These are phyloP conservation scores for Falcaria lacertinaria DNA, from an alignment of 2,888 invertebrate species.

Conservation along the genomic window DNA sequence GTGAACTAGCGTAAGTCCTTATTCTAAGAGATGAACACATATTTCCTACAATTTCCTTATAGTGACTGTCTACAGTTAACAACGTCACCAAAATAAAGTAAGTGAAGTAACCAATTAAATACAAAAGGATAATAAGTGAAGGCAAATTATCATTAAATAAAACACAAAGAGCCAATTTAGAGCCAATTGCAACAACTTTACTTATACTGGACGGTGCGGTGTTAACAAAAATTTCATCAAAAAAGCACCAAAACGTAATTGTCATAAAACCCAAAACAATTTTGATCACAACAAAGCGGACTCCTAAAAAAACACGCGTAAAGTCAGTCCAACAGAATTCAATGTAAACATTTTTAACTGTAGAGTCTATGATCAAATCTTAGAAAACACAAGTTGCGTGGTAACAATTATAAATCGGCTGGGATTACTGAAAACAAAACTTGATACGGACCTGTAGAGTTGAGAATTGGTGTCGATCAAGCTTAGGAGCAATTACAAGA, in stretches of 20 bases:
- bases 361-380: conserved; percentile 1
- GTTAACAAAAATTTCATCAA: conserved; percentile 1
- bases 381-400: background rate
- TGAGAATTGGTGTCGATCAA: conserved; percentile 43
- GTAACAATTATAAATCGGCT: conserved; percentile 5
- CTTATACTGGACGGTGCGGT: background rate
- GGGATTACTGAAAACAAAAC: conserved; percentile 14
- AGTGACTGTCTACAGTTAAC: no score
- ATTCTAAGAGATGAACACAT: no score
- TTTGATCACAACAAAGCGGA: conserved; percentile 11
- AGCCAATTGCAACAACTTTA: background rate
- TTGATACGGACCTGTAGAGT: conserved; percentile 23
- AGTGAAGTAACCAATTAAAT: no score
- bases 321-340: background rate
- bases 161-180: no score
- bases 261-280: conserved; percentile 5
- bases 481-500: conserved; percentile 34
- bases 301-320: conserved; percentile 4
- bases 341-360: background rate
- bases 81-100: no score
- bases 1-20: no score
- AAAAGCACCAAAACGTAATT: background rate
- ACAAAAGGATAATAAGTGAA: background rate
- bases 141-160: no score
- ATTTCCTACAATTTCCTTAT: no score